phyloP scores from a whole-genome alignment of 2,113 vertebrate genomes.

The Urocitellus parryii region DNA sequence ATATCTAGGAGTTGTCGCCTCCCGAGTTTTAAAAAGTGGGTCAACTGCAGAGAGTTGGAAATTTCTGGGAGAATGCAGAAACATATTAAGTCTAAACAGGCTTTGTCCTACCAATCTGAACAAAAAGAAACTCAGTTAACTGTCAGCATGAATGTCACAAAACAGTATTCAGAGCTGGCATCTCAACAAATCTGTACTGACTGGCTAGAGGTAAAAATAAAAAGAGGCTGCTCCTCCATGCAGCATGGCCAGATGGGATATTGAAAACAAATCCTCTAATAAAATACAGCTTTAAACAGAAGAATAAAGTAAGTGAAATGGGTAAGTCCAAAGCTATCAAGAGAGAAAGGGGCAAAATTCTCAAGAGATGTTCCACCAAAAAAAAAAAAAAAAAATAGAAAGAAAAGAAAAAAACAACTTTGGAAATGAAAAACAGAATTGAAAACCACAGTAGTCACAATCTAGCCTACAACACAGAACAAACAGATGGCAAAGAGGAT shows the following conservation, averaged over 20 bases:
- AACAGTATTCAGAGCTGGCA: slow-evolving; percentile 46
- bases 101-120: neutral
- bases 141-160: slow-evolving; percentile 6
- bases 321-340: slow-evolving; percentile 24
- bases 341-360: neutral
- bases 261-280: slow-evolving; percentile 64
- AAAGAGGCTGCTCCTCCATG: neutral
- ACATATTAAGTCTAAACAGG: neutral
- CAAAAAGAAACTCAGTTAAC: neutral
- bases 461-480: neutral
- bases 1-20: neutral
- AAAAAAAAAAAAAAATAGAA: neutral
- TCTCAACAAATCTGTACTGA: slow-evolving; percentile 37
- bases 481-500: neutral
- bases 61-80: slow-evolving; percentile 38
- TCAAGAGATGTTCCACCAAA: slow-evolving; percentile 1
- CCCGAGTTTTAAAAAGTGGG: neutral
- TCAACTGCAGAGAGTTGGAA: neutral
- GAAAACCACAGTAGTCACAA: neutral
- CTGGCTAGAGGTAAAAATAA: neutral
- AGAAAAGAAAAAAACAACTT: slow-evolving; percentile 18
- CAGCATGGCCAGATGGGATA: slow-evolving; percentile 48
- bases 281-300: slow-evolving; percentile 59
- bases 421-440: slow-evolving; percentile 32
- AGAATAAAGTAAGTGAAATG: slow-evolving; percentile 59